phyloP scores from a whole-genome alignment of 2,113 vertebrate species.

The Psammodynastes pulverulentus region DNA sequence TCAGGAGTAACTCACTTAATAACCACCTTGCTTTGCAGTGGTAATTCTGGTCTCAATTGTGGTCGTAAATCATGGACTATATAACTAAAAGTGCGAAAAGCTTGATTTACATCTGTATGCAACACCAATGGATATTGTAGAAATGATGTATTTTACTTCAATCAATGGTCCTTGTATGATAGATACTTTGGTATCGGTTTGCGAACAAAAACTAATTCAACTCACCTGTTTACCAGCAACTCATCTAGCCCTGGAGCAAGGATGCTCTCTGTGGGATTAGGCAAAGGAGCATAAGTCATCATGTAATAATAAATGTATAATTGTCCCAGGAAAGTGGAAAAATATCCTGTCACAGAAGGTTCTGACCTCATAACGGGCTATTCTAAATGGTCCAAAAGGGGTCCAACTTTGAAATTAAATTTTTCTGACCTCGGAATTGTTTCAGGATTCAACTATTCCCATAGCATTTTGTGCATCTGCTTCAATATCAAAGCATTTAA shows the following conservation, averaged over 20 bases:
- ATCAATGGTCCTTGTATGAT: background rate
- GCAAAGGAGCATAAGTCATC: background rate
- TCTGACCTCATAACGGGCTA: background rate
- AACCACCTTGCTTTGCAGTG: background rate
- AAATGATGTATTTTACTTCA: background rate
- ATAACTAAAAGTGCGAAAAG: background rate
- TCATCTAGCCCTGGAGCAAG: background rate
- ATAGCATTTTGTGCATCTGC: background rate
- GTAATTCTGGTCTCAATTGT: background rate
- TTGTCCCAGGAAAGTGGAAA: background rate
- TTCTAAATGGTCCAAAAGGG: background rate
- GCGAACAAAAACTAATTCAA: background rate
- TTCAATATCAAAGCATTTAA: background rate
- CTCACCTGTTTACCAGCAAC: background rate
- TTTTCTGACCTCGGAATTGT: background rate
- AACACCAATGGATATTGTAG: background rate
- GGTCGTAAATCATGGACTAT: background rate
- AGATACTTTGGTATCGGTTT: background rate
- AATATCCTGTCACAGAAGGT: background rate
- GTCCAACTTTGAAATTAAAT: background rate
- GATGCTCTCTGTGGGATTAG: background rate
- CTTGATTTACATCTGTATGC: background rate
- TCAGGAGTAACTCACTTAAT: background rate
- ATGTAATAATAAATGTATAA: background rate
- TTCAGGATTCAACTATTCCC: background rate